phyloP scores from a whole-genome alignment of 2,113 vertebrate species.

The Arothron firmamentum region DNA sequence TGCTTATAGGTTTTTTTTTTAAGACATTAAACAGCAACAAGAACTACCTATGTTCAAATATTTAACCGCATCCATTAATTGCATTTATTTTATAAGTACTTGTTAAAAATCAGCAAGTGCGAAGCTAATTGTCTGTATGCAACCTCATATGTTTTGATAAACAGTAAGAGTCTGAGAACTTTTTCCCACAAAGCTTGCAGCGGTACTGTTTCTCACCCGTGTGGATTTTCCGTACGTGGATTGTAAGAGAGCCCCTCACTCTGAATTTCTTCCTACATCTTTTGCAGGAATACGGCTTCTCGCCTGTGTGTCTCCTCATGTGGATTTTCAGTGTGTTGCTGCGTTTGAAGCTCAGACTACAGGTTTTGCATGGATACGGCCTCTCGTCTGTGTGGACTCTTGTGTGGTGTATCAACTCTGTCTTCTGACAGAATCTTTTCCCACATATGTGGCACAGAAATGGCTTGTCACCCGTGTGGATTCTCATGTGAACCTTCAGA shows the following conservation, averaged over 20 bases:
- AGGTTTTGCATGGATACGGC: not conserved
- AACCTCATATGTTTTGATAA: not conserved
- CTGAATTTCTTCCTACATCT: not conserved
- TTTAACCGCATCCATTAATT: too few relatives aligned
- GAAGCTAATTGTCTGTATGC: not conserved
- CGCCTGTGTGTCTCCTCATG: conserved; percentile 11
- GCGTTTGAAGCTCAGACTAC: conserved; percentile 1
- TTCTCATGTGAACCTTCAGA: not conserved
- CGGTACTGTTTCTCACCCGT: not conserved
- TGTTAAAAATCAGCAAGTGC: not conserved
- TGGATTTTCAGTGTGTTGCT: not conserved
- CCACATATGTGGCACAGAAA: not conserved
- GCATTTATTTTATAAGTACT: too few relatives aligned
- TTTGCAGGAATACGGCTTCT: conserved; percentile 8
- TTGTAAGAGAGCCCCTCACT: not conserved
- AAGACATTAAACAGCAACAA: not conserved
- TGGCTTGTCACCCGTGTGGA: not conserved
- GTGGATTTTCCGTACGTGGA: not conserved
- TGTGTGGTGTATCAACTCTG: not conserved
- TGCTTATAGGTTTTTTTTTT: too few relatives aligned
- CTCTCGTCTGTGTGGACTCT: not conserved
- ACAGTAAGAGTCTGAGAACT: not conserved
- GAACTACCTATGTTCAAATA: too few relatives aligned
- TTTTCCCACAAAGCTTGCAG: not conserved
- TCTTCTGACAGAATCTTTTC: not conserved